Conservation (phyloP, 2,888 invertebrate species). For the Synergus laeviventris region DNA sequence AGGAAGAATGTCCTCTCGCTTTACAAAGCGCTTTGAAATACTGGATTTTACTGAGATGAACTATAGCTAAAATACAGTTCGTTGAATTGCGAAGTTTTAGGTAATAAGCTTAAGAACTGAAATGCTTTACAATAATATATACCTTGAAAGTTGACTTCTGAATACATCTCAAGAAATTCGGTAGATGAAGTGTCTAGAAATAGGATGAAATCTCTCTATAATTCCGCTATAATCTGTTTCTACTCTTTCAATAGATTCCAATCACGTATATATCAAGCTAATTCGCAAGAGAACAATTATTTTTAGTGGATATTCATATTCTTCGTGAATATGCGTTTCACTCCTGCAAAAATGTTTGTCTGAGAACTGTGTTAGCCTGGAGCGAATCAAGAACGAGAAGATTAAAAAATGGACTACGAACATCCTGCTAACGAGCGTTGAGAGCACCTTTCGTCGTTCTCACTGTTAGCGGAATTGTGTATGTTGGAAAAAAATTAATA, state of each 20-base stretch:
- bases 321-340: neutral
- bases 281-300: constrained; percentile 14
- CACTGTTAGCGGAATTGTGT: constrained; percentile 25
- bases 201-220: too few species aligned
- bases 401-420: constrained; percentile 35
- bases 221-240: too few species aligned
- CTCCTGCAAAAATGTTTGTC: constrained; percentile 19
- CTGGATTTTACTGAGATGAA: neutral
- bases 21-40: neutral
- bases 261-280: neutral
- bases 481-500: constrained; percentile 35
- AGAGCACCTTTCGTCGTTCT: constrained; percentile 33
- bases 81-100: neutral
- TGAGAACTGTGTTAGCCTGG: neutral
- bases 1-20: neutral
- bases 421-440: constrained; percentile 46
- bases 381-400: constrained; percentile 22
- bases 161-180: too few species aligned
- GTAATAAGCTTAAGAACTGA: neutral
- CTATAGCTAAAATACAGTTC: constrained; percentile 1
- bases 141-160: too few species aligned
- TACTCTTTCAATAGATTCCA: too few species aligned
- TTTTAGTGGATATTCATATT: constrained; percentile 24
- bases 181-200: too few species aligned
- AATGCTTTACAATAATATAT: too few species aligned